A percentile compares a stretch with the other conserved stretches of the same genome.
These are phyloP conservation scores for Cheirogaleus major DNA, from an alignment of 2,797 vertebrate species.

Conservation along the genomic window DNA sequence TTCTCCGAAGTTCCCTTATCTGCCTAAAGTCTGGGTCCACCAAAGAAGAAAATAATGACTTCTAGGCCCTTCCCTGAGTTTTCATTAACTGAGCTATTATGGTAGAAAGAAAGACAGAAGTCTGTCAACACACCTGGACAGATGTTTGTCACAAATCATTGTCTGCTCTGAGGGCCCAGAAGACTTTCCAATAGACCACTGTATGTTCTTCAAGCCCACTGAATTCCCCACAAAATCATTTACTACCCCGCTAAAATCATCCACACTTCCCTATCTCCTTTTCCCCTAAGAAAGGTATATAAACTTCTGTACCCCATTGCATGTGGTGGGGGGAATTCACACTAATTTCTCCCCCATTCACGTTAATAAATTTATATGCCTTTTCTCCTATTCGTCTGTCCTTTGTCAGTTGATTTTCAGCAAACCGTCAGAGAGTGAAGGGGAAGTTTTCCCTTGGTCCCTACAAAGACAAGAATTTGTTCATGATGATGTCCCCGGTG, in stretches of 20 bases:
- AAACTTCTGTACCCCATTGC: not conserved
- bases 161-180: not conserved
- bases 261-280: not conserved
- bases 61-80: not conserved
- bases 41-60: not conserved
- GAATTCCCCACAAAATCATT: not conserved
- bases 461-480: not conserved
- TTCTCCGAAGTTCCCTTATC: not conserved
- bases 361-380: not conserved
- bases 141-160: not conserved
- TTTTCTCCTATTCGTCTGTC: not conserved
- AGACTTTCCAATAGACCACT: not conserved
- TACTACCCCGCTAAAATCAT: not conserved
- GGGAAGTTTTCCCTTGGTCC: not conserved
- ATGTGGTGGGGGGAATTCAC: not conserved
- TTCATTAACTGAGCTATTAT: not conserved
- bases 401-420: not conserved
- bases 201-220: not conserved
- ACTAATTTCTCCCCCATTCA: not conserved
- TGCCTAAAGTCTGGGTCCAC: not conserved
- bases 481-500: not conserved
- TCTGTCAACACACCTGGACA: not conserved
- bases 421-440: not conserved
- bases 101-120: not conserved
- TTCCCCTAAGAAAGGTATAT: not conserved